A percentile compares a stretch with the other conserved stretches of the same genome.
Conservation (phyloP, 2,888 invertebrate genomes). For the Drosophila parthenogenetica region DNA sequence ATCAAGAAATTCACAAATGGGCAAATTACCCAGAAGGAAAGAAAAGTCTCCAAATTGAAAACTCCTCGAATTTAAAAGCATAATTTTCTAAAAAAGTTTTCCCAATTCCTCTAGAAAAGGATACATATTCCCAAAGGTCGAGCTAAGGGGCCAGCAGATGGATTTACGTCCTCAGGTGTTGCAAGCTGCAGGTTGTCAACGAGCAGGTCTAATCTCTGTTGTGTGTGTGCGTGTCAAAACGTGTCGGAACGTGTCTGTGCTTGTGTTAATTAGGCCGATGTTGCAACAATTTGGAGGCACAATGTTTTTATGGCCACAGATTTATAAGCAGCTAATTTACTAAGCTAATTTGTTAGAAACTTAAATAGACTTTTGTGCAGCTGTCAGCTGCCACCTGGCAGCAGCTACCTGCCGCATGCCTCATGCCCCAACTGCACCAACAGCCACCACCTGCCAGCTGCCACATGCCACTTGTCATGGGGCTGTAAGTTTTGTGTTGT, state of each 20-base stretch:
- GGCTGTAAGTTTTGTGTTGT: slow-evolving; percentile 43
- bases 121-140: too few species aligned
- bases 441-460: slow-evolving; percentile 4
- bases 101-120: too few species aligned
- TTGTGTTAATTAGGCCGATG: slow-evolving; percentile 27
- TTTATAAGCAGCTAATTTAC: slow-evolving; percentile 68
- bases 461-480: slow-evolving; percentile 21
- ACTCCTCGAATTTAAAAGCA: too few species aligned
- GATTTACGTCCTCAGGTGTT: background rate
- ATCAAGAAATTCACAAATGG: background rate
- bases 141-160: too few species aligned
- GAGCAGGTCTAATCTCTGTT: too few species aligned
- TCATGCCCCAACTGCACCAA: background rate
- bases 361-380: slow-evolving; percentile 52
- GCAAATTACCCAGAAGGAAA: too few species aligned
- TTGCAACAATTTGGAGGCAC: slow-evolving; percentile 16
- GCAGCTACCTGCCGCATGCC: slow-evolving; percentile 1
- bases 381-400: slow-evolving; percentile 16
- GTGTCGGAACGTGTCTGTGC: background rate
- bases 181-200: background rate
- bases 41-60: background rate
- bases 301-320: slow-evolving; percentile 52
- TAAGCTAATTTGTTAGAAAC: slow-evolving; percentile 65
- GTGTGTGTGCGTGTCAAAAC: background rate
- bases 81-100: too few species aligned